phyloP scores from a whole-genome alignment of 1,140 invertebrate species.

The Diplogasteroides magnus region DNA sequence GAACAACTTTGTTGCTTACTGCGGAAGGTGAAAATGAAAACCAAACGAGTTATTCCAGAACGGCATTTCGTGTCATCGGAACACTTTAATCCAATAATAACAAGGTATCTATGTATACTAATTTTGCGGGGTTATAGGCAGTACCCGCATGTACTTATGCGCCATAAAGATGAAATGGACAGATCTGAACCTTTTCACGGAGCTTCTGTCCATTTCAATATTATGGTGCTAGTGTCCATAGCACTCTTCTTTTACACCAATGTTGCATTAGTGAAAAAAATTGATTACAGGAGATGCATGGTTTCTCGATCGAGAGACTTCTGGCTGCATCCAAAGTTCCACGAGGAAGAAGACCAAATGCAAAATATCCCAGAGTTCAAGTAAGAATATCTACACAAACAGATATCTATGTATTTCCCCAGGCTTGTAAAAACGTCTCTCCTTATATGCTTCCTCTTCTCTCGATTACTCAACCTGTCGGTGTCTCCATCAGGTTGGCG shows the following conservation, averaged over 20 bases:
- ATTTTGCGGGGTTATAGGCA: neutral
- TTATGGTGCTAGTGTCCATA: neutral
- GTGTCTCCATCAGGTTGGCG: too few species aligned
- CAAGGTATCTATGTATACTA: too few species aligned
- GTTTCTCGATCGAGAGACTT: constrained; percentile 56
- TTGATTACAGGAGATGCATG: constrained; percentile 7
- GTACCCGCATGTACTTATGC: neutral
- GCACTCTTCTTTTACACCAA: neutral
- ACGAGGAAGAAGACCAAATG: constrained; percentile 57
- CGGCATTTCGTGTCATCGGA: too few species aligned
- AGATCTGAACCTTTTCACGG: neutral
- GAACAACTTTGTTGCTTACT: too few species aligned
- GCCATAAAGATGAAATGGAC: neutral
- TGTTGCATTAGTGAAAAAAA: neutral
- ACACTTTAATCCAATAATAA: too few species aligned
- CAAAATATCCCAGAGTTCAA: constrained; percentile 58
- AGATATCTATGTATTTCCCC: constrained; percentile 18
- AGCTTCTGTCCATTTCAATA: neutral
- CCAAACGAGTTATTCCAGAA: too few species aligned
- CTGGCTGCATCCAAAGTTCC: constrained; percentile 57
- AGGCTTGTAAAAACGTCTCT: constrained; percentile 58
- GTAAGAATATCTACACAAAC: constrained; percentile 19
- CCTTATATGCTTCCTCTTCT: constrained; percentile 58
- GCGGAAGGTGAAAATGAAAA: too few species aligned
- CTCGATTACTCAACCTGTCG: constrained; percentile 58